phyloP scores from a whole-genome alignment of 2,888 invertebrate species.

The Eilema griseolum region DNA sequence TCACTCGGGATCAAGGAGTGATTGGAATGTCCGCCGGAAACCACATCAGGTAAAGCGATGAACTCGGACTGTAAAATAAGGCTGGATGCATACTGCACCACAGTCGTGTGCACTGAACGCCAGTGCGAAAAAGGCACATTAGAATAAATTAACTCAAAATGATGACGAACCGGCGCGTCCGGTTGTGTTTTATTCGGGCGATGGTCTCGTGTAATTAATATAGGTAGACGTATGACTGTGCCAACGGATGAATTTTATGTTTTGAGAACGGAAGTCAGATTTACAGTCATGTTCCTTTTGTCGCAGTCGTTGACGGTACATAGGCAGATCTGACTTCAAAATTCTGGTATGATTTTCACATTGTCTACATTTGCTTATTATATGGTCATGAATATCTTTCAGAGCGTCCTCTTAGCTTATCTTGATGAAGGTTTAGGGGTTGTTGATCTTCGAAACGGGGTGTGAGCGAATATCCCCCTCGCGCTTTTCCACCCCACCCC shows the following conservation, averaged over 20 bases:
- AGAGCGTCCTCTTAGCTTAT: slow-evolving; percentile 69
- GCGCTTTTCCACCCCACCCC: slow-evolving; percentile 48
- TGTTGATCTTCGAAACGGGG: slow-evolving; percentile 79
- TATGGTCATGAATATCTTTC: slow-evolving; percentile 65
- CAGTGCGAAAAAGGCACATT: slow-evolving; percentile 66
- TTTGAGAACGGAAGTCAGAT: slow-evolving; percentile 57
- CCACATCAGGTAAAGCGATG: slow-evolving; percentile 75
- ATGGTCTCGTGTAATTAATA: slow-evolving; percentile 62
- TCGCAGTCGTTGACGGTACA: slow-evolving; percentile 31
- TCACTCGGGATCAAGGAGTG: slow-evolving; percentile 50
- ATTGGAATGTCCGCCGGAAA: slow-evolving; percentile 79
- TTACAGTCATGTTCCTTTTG: slow-evolving; percentile 46
- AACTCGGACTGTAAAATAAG: slow-evolving; percentile 53
- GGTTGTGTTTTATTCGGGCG: slow-evolving; percentile 62
- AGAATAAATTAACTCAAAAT: slow-evolving; percentile 67
- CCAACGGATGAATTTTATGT: slow-evolving; percentile 54
- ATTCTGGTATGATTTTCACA: slow-evolving; percentile 41
- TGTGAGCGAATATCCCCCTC: slow-evolving; percentile 53
- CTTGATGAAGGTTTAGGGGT: slow-evolving; percentile 80
- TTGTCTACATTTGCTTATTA: slow-evolving; percentile 65
- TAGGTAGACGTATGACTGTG: slow-evolving; percentile 46
- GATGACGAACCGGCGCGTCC: slow-evolving; percentile 65
- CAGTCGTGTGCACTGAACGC: slow-evolving; percentile 49
- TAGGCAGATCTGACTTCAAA: slow-evolving; percentile 48
- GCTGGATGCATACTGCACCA: slow-evolving; percentile 43